A percentile compares a stretch with the other conserved stretches of the same genome.
Evolutionary conservation across 2,797 vertebrate species (phyloP).

Genomic region (Lerista edwardsae): DNA sequence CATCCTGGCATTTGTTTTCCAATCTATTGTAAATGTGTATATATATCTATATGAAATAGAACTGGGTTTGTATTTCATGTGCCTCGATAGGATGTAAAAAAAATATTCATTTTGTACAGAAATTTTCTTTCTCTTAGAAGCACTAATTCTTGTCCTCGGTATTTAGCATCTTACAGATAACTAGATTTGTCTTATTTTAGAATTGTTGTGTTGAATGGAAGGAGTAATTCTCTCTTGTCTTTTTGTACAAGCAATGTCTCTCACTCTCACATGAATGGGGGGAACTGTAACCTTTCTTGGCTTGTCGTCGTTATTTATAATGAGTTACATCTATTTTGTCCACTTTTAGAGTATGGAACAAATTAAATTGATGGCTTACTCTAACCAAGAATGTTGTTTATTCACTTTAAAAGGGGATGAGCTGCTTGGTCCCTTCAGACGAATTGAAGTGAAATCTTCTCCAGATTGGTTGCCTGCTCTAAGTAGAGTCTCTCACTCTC

Average conservation of each 20-base stretch:
- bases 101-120: constrained; percentile 74
- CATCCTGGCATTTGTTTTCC: constrained; percentile 64
- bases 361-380: constrained; percentile 55
- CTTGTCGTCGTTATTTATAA: constrained; percentile 42
- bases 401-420: constrained; percentile 34
- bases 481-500: constrained; percentile 6
- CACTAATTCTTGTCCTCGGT: constrained; percentile 66
- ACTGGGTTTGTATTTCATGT: constrained; percentile 82
- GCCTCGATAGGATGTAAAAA: constrained; percentile 81
- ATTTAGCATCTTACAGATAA: constrained; percentile 65
- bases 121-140: constrained; percentile 67
- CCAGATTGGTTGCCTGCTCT: background rate
- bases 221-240: constrained; percentile 28
- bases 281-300: constrained; percentile 40
- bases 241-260: constrained; percentile 48
- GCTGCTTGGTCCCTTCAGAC: constrained; percentile 43
- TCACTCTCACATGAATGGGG: constrained; percentile 7
- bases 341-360: constrained; percentile 55
- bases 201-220: constrained; percentile 57
- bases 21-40: constrained; percentile 82
- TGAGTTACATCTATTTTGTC: constrained; percentile 47
- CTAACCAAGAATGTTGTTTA: constrained; percentile 34
- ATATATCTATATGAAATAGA: constrained; percentile 76
- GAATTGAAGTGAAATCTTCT: constrained; percentile 33
- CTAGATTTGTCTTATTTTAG: constrained; percentile 66